A percentile compares a stretch with the other conserved stretches of the same genome.
Evolutionary conservation across 1,140 invertebrate genomes (phyloP).

Genomic region (Rhopalosiphum padi): DNA sequence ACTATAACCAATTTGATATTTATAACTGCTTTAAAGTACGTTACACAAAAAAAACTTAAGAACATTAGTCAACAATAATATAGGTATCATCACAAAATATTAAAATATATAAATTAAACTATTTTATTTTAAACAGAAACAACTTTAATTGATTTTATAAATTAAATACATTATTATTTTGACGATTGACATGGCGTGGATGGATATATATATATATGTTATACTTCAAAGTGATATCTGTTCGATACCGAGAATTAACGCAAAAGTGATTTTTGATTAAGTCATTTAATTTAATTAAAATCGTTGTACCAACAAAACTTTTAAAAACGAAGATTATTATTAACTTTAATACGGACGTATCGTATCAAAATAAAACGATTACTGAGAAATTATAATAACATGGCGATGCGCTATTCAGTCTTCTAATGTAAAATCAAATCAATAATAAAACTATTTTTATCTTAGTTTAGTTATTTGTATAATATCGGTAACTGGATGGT

Average conservation of each 20-base stretch:
- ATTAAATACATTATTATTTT: neutral
- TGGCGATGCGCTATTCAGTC: neutral
- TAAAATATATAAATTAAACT: neutral
- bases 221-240: neutral
- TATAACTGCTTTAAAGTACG: neutral
- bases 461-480: neutral
- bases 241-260: neutral
- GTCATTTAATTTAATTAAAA: neutral
- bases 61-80: neutral
- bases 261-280: neutral
- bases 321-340: constrained; percentile 11
- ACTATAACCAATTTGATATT: too few relatives aligned
- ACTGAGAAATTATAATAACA: neutral
- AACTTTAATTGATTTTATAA: neutral
- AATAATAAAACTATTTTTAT: neutral
- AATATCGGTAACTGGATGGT: too few relatives aligned
- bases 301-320: neutral
- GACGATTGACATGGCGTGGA: neutral
- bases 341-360: neutral
- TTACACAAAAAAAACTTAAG: neutral
- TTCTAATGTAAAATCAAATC: neutral
- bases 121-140: neutral
- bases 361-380: neutral
- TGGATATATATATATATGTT: neutral
- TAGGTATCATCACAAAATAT: neutral